Evolutionary conservation across 2,797 vertebrate species (phyloP).

Genomic region (Rachycentron canadum): DNA sequence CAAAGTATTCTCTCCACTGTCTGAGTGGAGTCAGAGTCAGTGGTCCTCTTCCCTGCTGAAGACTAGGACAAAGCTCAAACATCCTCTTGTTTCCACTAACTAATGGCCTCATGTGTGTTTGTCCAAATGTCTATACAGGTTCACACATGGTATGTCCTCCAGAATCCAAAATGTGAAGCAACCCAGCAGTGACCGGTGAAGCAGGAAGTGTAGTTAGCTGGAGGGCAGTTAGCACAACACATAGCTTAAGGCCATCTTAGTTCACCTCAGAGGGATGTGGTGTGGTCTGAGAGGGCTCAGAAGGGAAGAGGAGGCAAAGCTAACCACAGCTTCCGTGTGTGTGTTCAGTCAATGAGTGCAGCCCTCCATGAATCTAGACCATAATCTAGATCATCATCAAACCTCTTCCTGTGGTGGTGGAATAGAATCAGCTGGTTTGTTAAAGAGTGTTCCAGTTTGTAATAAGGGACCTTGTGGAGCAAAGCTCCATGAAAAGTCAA

Average conservation of each 20-base stretch:
- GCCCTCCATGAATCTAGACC: not conserved
- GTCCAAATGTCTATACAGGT: not conserved
- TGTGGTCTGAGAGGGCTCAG: constrained; percentile 18
- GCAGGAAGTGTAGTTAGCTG: constrained; percentile 18
- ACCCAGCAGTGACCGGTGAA: constrained; percentile 22
- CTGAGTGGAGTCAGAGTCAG: too few species aligned
- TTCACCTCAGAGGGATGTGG: constrained; percentile 40
- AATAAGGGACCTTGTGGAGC: too few species aligned
- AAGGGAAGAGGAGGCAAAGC: constrained; percentile 6
- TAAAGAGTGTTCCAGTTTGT: too few species aligned
- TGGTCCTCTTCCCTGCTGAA: too few species aligned
- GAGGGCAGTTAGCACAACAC: constrained; percentile 17
- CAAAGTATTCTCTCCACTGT: too few species aligned
- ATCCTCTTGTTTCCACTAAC: too few species aligned
- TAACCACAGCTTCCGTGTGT: not conserved
- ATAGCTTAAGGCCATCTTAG: constrained; percentile 16
- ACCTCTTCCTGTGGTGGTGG: too few species aligned
- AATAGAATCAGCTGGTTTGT: too few species aligned
- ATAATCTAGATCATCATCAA: not conserved
- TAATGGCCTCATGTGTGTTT: not conserved
- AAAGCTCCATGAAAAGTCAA: too few species aligned
- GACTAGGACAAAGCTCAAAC: too few species aligned
- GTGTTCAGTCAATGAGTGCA: not conserved
- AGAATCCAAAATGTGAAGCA: constrained; percentile 3
- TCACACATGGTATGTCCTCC: not conserved